These are phyloP conservation scores for Anoplius nigerrimus DNA, from an alignment of 2,888 invertebrate species.

Conservation along the genomic window DNA sequence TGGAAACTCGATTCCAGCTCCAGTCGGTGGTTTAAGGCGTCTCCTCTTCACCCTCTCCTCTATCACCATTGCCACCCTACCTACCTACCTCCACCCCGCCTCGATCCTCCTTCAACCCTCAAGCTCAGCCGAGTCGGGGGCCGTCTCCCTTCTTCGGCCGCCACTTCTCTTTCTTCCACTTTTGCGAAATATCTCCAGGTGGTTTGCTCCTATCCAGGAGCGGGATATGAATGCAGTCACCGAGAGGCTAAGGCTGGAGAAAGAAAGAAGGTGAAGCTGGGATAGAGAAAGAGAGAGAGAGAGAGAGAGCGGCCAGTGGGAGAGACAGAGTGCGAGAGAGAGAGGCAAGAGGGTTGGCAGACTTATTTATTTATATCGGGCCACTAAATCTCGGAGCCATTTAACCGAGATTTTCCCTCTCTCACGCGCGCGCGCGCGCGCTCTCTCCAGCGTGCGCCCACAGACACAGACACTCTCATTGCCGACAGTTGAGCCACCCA, in stretches of 20 bases:
- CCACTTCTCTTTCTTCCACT: not conserved
- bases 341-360: conserved; percentile 8
- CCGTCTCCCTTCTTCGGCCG: not conserved
- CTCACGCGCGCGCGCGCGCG: conserved; percentile 19
- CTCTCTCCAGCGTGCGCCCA: conserved; percentile 13
- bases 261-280: not conserved
- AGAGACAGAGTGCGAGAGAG: conserved; percentile 5
- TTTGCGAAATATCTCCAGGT: conserved; percentile 2
- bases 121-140: no score
- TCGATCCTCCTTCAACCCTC: no score
- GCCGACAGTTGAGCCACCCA: conserved; percentile 4
- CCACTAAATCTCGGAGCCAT: conserved; percentile 50
- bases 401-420: conserved; percentile 45
- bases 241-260: not conserved
- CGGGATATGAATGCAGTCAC: conserved; percentile 28
- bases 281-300: conserved; percentile 7
- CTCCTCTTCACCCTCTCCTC: not conserved
- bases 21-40: conserved; percentile 22
- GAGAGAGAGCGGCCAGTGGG: not conserved
- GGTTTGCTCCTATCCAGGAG: conserved; percentile 5
- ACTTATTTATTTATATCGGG: conserved; percentile 62
- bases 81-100: not conserved
- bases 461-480: no score
- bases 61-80: not conserved
- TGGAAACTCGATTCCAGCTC: conserved; percentile 41